phyloP scores from a whole-genome alignment of 2,797 vertebrate genomes.

The Centropyge bicolor region DNA sequence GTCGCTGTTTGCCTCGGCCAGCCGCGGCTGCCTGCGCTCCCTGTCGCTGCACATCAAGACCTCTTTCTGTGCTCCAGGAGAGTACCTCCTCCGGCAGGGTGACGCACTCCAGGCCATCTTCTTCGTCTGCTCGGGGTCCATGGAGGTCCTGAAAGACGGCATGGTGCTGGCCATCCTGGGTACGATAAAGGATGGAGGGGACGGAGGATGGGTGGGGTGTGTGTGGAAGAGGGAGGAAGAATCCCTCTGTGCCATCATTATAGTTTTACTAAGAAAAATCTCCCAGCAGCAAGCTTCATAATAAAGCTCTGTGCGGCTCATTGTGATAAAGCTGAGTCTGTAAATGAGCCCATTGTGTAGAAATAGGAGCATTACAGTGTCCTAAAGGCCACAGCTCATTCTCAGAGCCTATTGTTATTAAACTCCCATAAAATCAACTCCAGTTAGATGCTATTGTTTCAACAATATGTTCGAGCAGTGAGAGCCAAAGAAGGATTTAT shows the following conservation, averaged over 20 bases:
- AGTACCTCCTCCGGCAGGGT: constrained; percentile 96
- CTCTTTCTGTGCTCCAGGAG: constrained; percentile 97
- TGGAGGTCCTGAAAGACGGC: constrained; percentile 97
- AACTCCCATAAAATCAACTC: constrained; percentile 18
- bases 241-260: constrained; percentile 32
- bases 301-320: constrained; percentile 44
- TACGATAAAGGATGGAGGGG: constrained; percentile 76
- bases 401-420: constrained; percentile 36
- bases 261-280: constrained; percentile 36
- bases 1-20: constrained; percentile 95
- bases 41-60: constrained; percentile 98
- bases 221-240: neutral
- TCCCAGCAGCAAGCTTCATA: constrained; percentile 31
- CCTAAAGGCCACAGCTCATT: constrained; percentile 40
- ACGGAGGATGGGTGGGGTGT: neutral
- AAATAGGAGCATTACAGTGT: constrained; percentile 27
- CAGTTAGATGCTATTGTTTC: constrained; percentile 10
- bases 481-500: constrained; percentile 2
- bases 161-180: constrained; percentile 97
- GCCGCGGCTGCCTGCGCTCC: constrained; percentile 96
- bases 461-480: neutral
- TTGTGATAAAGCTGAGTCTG: constrained; percentile 39
- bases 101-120: constrained; percentile 98
- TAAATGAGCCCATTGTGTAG: constrained; percentile 59
- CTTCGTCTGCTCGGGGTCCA: constrained; percentile 98